Base-by-base conservation (phyloP, 2,888 invertebrate species). In the Cordilura impudica region DNA sequence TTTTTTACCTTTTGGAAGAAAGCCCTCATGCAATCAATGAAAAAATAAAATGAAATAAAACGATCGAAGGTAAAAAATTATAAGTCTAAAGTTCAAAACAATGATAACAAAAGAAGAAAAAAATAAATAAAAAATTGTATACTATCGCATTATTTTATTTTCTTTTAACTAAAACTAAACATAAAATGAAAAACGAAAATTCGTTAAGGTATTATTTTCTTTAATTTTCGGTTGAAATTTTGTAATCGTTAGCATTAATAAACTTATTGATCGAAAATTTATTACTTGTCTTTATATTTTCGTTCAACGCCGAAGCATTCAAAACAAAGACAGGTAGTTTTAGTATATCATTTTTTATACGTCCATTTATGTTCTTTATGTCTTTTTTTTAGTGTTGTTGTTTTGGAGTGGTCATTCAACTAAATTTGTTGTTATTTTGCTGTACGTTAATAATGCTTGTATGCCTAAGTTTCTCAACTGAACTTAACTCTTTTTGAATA, bases 171-270 rank as follows among this genome's bases (percentile, higher is more conserved):
- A 16, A 19, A 18, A 12, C 18, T 19, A 56, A 31, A 56, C 1
- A 31, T 45, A n/a, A n/a, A n/a, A n/a, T n/a, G n/a, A 67, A 53
- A 26, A n/a, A 35, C n/a, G n/a, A n/a, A 29, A 61, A n/a, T n/a
- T 8, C 14, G 16, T 51, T 63, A 2, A 19, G 23, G 23, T 51
- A n/a, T 35, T 58, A 58, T 58, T 58, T 43, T 7, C 35, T 35
- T 39, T 3, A 26, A 26, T n/a, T 23, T 67, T 56, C 45, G 29
- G 29, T 54, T 19, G 14, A 61, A 8, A 47, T 35, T 26, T 70
- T 39, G 60, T 51, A 60, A 70, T 70, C 49, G 60, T 70, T 19
- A 39, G 69, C 39, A 70, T 60, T 70, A 60, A 49, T n/a, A 39
- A 16, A 16, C 16, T 70, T 70, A 60, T 60, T 58, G 39, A 70